Evolutionary conservation across 2,888 invertebrate genomes (phyloP).

Genomic region (Gymnosoma rotundatum): DNA sequence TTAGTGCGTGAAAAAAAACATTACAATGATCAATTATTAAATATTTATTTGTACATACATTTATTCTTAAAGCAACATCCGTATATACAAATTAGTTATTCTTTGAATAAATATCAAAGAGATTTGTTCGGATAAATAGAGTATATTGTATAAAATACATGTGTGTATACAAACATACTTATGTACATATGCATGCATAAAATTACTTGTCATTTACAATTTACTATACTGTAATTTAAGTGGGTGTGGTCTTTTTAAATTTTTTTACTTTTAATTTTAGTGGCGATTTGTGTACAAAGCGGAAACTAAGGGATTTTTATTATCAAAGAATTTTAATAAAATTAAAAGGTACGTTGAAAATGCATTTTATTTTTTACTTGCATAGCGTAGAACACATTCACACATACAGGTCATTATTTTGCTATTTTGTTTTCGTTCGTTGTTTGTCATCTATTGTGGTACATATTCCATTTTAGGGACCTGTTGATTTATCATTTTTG

Average conservation of each 20-base stretch:
- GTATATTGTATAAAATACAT: background rate
- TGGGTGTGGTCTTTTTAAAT: slow-evolving; percentile 49
- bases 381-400: background rate
- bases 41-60: no score
- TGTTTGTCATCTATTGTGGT: slow-evolving; percentile 4
- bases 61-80: background rate
- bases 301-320: slow-evolving; percentile 21
- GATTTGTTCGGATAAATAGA: background rate
- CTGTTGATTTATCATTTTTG: slow-evolving; percentile 31
- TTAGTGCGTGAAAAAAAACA: background rate
- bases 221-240: slow-evolving; percentile 6
- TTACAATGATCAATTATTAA: background rate
- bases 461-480: slow-evolving; percentile 5
- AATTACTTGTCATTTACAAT: slow-evolving; percentile 9
- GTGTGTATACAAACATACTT: background rate
- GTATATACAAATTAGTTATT: no score
- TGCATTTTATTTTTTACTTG: slow-evolving; percentile 3
- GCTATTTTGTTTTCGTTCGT: slow-evolving; percentile 25
- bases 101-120: background rate
- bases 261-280: slow-evolving; percentile 3
- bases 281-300: slow-evolving; percentile 11
- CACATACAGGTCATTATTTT: slow-evolving; percentile 5
- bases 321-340: background rate
- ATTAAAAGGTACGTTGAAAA: slow-evolving; percentile 2
- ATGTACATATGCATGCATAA: slow-evolving; percentile 28